These are phyloP conservation scores for Spea multiplicata DNA, from an alignment of 2,113 vertebrate genomes.

Conservation along the genomic window DNA sequence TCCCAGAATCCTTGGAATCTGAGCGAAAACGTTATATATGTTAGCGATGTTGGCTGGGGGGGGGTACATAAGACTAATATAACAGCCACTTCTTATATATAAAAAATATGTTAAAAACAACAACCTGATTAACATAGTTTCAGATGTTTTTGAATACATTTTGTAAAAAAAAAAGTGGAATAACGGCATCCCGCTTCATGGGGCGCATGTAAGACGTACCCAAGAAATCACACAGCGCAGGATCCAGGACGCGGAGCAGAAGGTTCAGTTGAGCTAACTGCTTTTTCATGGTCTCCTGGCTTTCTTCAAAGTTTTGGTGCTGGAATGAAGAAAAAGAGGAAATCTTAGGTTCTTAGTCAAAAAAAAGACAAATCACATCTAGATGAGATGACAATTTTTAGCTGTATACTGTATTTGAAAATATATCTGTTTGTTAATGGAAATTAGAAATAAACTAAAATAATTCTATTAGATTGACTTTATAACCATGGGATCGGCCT, in stretches of 20 bases:
- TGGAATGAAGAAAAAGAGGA: slow-evolving; percentile 50
- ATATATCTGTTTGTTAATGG: no score
- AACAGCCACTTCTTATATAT: no score
- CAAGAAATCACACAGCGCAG: slow-evolving; percentile 83
- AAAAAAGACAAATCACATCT: no score
- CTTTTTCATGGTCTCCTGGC: slow-evolving; percentile 90
- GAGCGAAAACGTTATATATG: neutral
- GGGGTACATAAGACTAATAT: no score
- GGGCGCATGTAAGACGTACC: slow-evolving; percentile 57
- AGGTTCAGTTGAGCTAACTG: slow-evolving; percentile 82
- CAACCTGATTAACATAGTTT: no score
- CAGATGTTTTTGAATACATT: no score
- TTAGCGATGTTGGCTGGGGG: no score
- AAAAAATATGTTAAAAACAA: no score
- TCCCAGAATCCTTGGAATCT: slow-evolving; percentile 67
- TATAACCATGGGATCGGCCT: no score
- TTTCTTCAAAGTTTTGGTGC: slow-evolving; percentile 92
- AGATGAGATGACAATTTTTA: neutral
- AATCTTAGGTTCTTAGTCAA: neutral
- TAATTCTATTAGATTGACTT: no score
- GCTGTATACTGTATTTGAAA: no score
- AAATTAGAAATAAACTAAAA: neutral
- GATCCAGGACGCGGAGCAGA: slow-evolving; percentile 80
- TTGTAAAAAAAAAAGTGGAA: no score
- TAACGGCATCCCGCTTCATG: neutral